Base-by-base conservation (phyloP, 1,140 invertebrate species). In the Meteorus sp. region DNA sequence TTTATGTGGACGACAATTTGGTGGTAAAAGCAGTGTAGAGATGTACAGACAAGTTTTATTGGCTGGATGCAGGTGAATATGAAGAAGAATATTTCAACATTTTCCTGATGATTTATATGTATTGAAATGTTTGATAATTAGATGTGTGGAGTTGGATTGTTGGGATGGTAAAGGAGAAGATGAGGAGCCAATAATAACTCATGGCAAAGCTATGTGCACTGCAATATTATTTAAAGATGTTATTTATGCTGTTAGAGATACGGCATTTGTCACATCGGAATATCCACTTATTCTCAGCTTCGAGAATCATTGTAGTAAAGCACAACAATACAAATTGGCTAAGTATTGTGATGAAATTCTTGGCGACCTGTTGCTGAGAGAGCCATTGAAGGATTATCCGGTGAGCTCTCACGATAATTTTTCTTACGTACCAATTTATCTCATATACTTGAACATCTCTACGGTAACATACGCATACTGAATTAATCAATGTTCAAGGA, bases 271-370 rank as follows among this genome's bases (percentile, higher is more conserved):
- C 5, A 97, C 97, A 1, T 96, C 95, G 8, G 95, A 98, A 55
- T 98, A 92, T 76, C 97, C 97, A 0, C 87, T 99, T 11, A 99
- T 99, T 63, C 80, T 99, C 2, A 99, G 97, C 39, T 99, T 99
- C 80, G 97, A 99, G 80, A 99, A 99, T 84, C 97, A 99, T 79
- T 99, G 97, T 80, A 95, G 95, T 74, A 93, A 96, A 76, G 88
- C 88, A 17, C 95, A 99, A 77, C 97, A 99, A 79, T 94, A 95
- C 71, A 99, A 98, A 82, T 83, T 99, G 79, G 96, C 97, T 41
- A 97, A 97, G 81, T 99, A 99, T 78, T 99, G 96, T 81, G 95
- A 98, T 82, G 97, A 99, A 75, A 96, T 99, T 62, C 87, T 99
- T 39, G 78, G 87, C 0, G 97, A 99, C 75, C 81, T 97, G 63